A percentile compares a stretch with the other conserved stretches of the same genome.
Evolutionary conservation across 2,113 vertebrate species (phyloP).

Genomic region (Nyctibius bracteatus): DNA sequence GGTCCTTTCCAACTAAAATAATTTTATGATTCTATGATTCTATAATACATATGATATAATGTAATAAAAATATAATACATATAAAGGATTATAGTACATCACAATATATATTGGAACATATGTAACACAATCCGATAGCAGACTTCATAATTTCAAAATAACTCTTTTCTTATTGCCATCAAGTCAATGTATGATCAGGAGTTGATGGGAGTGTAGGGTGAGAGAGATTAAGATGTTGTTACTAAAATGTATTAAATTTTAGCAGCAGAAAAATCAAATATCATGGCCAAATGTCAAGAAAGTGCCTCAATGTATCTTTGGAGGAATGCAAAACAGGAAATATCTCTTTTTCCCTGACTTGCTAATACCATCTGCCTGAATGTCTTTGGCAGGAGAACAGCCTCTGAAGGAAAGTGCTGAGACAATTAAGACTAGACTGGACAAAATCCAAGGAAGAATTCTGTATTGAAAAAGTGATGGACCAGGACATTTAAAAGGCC

Average conservation of each 20-base stretch:
- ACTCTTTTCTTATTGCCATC: neutral
- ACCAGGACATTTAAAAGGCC: neutral
- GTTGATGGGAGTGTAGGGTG: neutral
- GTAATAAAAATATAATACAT: neutral
- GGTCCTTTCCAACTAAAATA: too few species aligned
- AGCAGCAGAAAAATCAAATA: neutral
- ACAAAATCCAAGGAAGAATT: slow-evolving; percentile 28
- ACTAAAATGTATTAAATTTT: neutral
- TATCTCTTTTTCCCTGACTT: neutral
- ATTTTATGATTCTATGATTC: too few species aligned
- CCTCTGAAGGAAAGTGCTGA: neutral
- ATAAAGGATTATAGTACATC: neutral
- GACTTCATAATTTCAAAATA: neutral
- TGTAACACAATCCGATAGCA: neutral
- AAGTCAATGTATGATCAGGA: neutral
- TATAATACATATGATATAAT: neutral
- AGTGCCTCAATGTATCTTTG: neutral
- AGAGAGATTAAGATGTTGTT: neutral
- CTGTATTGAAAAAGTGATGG: neutral
- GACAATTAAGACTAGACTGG: neutral
- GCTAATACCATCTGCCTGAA: slow-evolving; percentile 6
- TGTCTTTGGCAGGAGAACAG: neutral
- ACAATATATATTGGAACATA: neutral
- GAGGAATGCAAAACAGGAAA: neutral
- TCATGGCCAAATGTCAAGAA: neutral